These are phyloP conservation scores for Petrocephalus zakoni DNA, from an alignment of 2,113 vertebrate species.

Conservation along the genomic window DNA sequence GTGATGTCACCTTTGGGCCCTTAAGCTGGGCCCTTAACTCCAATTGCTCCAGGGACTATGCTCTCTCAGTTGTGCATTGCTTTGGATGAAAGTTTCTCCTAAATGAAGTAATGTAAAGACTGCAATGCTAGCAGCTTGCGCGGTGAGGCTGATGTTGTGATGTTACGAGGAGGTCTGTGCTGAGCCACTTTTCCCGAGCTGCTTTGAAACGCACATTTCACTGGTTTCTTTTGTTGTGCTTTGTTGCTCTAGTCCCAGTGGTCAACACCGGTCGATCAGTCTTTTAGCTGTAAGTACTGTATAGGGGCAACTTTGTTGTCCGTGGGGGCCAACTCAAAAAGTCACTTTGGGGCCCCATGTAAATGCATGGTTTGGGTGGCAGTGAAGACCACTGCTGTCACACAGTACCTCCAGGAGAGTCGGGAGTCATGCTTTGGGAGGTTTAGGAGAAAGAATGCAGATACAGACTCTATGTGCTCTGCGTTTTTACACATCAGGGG, in stretches of 20 bases:
- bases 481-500: not conserved
- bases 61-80: not conserved
- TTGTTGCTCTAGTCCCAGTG: not conserved
- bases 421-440: not conserved
- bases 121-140: not conserved
- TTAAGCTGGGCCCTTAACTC: not conserved
- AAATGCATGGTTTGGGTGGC: not conserved
- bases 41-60: not conserved
- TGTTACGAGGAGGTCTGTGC: not conserved
- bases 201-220: not conserved
- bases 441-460: not conserved
- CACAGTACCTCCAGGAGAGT: not conserved
- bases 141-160: not conserved
- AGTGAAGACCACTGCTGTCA: not conserved
- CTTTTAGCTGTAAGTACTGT: constrained; percentile 39
- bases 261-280: not conserved
- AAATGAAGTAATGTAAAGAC: not conserved
- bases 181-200: not conserved
- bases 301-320: not conserved
- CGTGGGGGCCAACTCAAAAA: not conserved
- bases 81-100: not conserved
- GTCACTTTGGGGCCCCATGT: not conserved
- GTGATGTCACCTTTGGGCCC: not conserved
- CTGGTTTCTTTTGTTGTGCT: not conserved
- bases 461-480: not conserved